Evolutionary conservation across 1,140 invertebrate genomes (phyloP), one percentile per base, ranked within the genome.

Genomic region (Apis laboriosa): DNA sequence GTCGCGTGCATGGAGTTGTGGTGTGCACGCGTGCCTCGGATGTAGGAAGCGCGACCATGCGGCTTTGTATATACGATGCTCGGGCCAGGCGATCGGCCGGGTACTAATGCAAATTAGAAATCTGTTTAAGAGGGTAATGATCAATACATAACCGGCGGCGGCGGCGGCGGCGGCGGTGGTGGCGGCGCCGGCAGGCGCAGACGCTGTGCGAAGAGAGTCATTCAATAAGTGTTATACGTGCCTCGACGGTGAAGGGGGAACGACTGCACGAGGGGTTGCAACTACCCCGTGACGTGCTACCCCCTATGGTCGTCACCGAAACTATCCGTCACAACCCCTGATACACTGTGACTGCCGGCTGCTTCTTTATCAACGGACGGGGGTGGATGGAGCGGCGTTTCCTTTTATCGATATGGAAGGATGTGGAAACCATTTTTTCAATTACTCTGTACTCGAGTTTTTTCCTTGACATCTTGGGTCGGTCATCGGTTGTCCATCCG

Each of bases 71-170:
- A 77, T 84, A 85, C 80, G 61, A 74, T 75, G 80, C 56, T 80
- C 73, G 79, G 77, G 77, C 55, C 84, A 82, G 80, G 76, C 87
- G 84, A 89, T 89, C 85, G 85, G 72, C 82, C 85, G 81, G 86
- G 85, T 90, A 90, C 88, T 90, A 90, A 92, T 93, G 91, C 84
- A 92, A 94, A 93, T 94, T 92, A 93, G 88, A 93, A 92, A 93
- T 93, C 91, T 91, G 90, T 93, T 93, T 90, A 93, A 94, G 89
- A 94, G 91, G 90, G 92, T 94, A 93, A 94, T 94, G 92, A 94
- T 94, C 93, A 94, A 94, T 94, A 94, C 90, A 90, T 89, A 88
- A 89, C 88, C 79, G 86, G 84, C 84, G 86, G 81, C 86, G 83
- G 58, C 85, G 68, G 55, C 60, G 81, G 53, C 76, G 74, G 61